A percentile compares a stretch with the other conserved stretches of the same genome.
These are phyloP conservation scores for Biston stratarius DNA, from an alignment of 2,888 invertebrate genomes.

Conservation along the genomic window DNA sequence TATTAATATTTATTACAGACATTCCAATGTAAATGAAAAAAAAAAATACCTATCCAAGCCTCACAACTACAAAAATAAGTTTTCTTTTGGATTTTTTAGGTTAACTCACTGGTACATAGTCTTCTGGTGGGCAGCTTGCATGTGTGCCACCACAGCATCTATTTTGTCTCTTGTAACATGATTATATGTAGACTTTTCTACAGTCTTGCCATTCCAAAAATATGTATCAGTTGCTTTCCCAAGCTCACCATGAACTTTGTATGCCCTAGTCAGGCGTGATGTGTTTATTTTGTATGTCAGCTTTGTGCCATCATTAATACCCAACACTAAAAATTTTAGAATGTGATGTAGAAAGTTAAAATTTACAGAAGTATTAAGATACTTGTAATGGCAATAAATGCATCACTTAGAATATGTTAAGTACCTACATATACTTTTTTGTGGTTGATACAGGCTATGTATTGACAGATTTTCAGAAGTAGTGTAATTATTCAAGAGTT, in stretches of 20 bases:
- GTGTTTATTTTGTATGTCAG: constrained; percentile 85
- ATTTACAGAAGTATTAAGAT: no score
- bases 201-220: constrained; percentile 90
- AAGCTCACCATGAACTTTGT: constrained; percentile 90
- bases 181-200: constrained; percentile 89
- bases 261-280: constrained; percentile 89
- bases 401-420: no score
- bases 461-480: no score
- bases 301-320: constrained; percentile 89
- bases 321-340: constrained; percentile 87
- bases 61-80: background rate
- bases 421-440: no score
- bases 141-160: constrained; percentile 90
- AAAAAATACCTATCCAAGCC: background rate
- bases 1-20: no score
- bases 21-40: no score
- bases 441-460: no score
- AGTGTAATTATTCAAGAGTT: no score
- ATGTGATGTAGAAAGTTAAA: background rate
- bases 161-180: constrained; percentile 90
- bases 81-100: background rate
- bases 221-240: constrained; percentile 92
- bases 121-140: constrained; percentile 95
- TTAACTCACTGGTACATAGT: constrained; percentile 93
- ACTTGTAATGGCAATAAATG: no score